phyloP scores from a whole-genome alignment of 2,888 invertebrate species.

The Perithous albicinctus region DNA sequence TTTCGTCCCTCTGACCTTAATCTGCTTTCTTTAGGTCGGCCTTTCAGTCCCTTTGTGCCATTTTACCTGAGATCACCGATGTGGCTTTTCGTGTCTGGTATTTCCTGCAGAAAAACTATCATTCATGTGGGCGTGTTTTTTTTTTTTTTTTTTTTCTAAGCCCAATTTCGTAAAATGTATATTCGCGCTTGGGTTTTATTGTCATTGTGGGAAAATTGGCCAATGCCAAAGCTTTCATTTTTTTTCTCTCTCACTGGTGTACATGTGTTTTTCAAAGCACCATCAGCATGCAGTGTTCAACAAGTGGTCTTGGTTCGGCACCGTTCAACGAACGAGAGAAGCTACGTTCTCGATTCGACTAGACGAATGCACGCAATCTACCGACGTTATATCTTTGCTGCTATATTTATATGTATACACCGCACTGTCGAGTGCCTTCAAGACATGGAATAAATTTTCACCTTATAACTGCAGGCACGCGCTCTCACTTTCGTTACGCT shows the following conservation, averaged over 20 bases:
- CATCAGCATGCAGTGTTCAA: neutral
- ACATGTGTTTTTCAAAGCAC: neutral
- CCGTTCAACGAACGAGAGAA: constrained; percentile 29
- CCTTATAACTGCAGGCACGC: constrained; percentile 48
- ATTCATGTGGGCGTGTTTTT: neutral
- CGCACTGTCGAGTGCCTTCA: neutral
- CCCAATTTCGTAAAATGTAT: neutral
- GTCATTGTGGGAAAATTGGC: constrained; percentile 8
- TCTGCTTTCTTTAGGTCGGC: constrained; percentile 12
- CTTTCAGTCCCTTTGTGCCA: constrained; percentile 30
- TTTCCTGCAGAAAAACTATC: neutral
- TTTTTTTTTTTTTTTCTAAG: neutral
- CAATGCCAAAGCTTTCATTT: constrained; percentile 44
- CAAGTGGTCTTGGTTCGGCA: constrained; percentile 39
- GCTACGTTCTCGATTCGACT: constrained; percentile 40
- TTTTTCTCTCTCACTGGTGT: neutral
- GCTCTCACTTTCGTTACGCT: constrained; percentile 70
- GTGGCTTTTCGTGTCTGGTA: neutral
- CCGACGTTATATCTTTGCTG: constrained; percentile 1
- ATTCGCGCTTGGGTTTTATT: neutral
- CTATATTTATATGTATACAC: neutral
- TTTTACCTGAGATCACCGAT: constrained; percentile 8
- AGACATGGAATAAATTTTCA: constrained; percentile 51
- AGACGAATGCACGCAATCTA: constrained; percentile 40
- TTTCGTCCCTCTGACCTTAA: constrained; percentile 19